Evolutionary conservation across 2,797 vertebrate genomes (phyloP), one percentile per base, ranked within the genome.

Genomic region (Antennarius maculatus): DNA sequence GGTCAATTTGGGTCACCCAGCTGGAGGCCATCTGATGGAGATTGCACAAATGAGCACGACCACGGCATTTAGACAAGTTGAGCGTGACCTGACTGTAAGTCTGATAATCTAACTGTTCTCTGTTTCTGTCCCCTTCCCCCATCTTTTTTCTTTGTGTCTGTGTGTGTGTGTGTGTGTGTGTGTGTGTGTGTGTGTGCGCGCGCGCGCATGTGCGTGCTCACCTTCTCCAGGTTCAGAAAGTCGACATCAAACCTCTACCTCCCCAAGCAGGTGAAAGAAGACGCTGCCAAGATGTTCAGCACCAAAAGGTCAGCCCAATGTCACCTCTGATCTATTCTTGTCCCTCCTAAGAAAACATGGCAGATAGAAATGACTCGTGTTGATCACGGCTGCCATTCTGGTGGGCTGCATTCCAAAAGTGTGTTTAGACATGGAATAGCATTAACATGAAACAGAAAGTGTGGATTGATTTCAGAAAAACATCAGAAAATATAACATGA

Each of bases 271-370:
- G 56, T 85, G 75, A 76, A 84, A 72, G 79, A 88, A 89, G 81
- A 85, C 87, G 28, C 76, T 54, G 82, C 81, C 88, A 90, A 91
- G 82, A 95, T 95, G 94, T 94, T 95, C 91, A 94, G 87, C 93
- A 94, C 92, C 79, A 95, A 94, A 92, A 95, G 94, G 94, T 95
- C 82, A 90, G 93, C 52, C 37, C 58, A 60, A 66, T 87, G 82
- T 86, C 79, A 80, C 82, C 83, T 85, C 73, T 86, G 62, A 76
- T 90, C 72, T 83, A 31, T 85, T 88, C 77, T 76, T 62, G 56
- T 73, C 37, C 7, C 17, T 73, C 49, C 29, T 55, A n/a, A 48
- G 53, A 12, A 50, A 17, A 48, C 45, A 29, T 7, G 5, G 12
- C 60, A 58, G 50, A 68, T 59, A 84, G 5, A 47, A 86, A 74